Conservation (phyloP, 2,113 vertebrate species). For the Tringa solitaria region DNA sequence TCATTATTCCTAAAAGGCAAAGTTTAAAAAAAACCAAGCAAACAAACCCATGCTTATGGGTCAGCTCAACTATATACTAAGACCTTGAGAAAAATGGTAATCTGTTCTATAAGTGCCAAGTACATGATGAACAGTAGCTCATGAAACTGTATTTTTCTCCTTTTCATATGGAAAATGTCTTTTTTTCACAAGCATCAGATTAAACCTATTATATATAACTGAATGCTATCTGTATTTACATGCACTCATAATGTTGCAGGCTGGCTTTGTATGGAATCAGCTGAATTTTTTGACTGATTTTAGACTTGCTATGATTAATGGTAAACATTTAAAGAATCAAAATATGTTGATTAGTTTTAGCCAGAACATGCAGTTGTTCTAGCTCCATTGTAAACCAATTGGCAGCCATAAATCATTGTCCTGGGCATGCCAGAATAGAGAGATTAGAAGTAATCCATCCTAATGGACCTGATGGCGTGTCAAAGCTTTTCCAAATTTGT, state of each 20-base stretch:
- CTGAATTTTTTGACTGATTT: neutral
- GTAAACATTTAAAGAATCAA: neutral
- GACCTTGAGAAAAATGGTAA: neutral
- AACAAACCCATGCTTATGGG: neutral
- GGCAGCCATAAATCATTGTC: neutral
- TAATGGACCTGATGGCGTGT: neutral
- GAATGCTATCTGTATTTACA: neutral
- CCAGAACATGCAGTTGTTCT: neutral
- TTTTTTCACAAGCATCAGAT: neutral
- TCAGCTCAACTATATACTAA: neutral
- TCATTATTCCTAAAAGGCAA: neutral
- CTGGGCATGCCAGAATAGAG: neutral
- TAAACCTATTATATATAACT: neutral
- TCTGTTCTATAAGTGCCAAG: neutral
- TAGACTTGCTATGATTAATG: neutral
- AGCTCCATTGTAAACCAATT: neutral
- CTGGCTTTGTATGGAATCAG: neutral
- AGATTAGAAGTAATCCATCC: conserved; percentile 1
- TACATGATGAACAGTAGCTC: neutral
- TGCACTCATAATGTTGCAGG: neutral
- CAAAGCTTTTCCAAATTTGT: conserved; percentile 20
- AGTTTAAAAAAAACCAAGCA: neutral
- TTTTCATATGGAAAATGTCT: neutral
- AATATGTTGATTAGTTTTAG: neutral
- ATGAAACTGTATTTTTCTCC: neutral